Evolutionary conservation across 1,140 invertebrate species (phyloP), one percentile per base, ranked within the genome.

Genomic region (Drosophila tropicalis): DNA sequence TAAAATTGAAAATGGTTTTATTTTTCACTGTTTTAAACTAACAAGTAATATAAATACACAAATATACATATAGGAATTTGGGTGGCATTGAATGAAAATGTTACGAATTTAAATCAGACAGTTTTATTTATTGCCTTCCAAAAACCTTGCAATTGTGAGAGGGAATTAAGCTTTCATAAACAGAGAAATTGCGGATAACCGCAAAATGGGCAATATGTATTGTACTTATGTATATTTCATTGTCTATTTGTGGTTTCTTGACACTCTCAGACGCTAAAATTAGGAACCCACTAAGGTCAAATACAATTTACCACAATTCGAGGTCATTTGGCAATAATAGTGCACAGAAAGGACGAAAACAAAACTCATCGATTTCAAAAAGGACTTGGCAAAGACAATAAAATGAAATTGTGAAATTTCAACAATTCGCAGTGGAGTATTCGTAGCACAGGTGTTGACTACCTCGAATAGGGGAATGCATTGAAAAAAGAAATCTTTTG

Each of bases 241-340:
- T 39, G 3, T 39, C 36, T 12, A 39, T 19, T 55, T 25, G 51
- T 25, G 19, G 7, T 13, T 54, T 54, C 19, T 22, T 10, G 51
- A 25, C 51, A 25, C 51, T 54, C 1, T 25, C 4, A 13, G 13
- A 3, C 5, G 7, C 51, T 54, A 54, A 54, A 54, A 25, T 54
- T 54, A 54, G 51, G 22, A n/a, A 34, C 25, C 25, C 4, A 29
- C 55, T 25, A 57, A 57, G 25, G 55, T 57, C 55, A 57, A 34
- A 17, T 15, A 47, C 15, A 19, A 47, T 47, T 47, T 19, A 47
- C 15, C 15, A 19, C 5, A 5, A 17, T 57, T 56, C 25, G 5
- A 34, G 55, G 55, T 17, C 5, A 39, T 3, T 34, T 5, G 5
- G 22, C 10, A 55, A 55, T n/a, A 29, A 25, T 32, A 56, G 22